phyloP scores from a whole-genome alignment of 2,113 vertebrate species.

The Dinomys branickii region DNA sequence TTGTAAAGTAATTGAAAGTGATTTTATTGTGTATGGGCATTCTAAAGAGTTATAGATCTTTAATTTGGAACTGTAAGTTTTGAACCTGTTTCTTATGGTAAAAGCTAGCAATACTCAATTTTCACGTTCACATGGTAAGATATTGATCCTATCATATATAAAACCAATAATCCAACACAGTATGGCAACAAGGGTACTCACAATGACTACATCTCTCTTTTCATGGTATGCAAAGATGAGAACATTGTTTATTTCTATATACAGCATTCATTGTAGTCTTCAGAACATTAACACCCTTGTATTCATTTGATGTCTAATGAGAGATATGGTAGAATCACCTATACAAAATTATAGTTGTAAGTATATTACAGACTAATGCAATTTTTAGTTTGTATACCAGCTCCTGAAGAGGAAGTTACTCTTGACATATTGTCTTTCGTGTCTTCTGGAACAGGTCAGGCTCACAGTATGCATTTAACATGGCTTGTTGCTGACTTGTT shows the following conservation, averaged over 20 bases:
- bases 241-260: not conserved
- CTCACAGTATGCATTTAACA: not conserved
- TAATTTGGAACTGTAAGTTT: not conserved
- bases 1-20: conserved; percentile 16
- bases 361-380: not conserved
- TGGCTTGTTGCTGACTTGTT: not conserved
- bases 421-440: conserved; percentile 35
- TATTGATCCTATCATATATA: not conserved
- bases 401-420: not conserved
- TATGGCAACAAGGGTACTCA: not conserved
- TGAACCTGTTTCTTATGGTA: not conserved
- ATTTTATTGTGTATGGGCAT: not conserved
- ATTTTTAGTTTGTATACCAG: not conserved
- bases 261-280: not conserved
- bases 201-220: not conserved
- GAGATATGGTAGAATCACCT: not conserved
- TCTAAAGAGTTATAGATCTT: not conserved
- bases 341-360: not conserved
- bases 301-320: not conserved
- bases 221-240: not conserved
- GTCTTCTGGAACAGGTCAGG: not conserved
- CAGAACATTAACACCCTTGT: not conserved
- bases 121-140: not conserved
- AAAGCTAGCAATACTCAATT: not conserved
- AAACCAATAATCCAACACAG: not conserved